phyloP scores from a whole-genome alignment of 2,113 vertebrate species.

The Lagopus muta region DNA sequence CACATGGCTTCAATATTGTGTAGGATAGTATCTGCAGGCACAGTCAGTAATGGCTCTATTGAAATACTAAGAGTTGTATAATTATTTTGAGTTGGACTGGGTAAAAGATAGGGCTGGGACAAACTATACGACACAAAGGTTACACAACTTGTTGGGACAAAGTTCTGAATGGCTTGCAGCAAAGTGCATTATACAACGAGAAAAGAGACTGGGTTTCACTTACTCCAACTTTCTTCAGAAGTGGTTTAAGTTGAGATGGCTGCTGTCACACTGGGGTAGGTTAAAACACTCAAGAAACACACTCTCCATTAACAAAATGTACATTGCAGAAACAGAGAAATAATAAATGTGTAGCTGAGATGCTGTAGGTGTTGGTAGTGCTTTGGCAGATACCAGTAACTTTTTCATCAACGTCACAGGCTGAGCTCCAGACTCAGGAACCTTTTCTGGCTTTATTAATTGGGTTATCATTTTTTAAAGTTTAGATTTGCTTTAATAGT shows the following conservation, averaged over 20 bases:
- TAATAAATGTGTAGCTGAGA: not conserved
- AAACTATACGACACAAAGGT: not conserved
- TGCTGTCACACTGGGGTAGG: not conserved
- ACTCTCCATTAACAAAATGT: not conserved
- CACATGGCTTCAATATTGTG: not conserved
- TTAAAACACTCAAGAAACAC: not conserved
- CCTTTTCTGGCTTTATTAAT: not conserved
- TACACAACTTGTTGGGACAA: not conserved
- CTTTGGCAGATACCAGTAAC: not conserved
- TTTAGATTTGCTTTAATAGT: not conserved
- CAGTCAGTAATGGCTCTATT: accelerated
- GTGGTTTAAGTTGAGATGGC: not conserved
- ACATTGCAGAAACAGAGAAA: not conserved
- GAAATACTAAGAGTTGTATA: not conserved
- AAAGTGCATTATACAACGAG: not conserved
- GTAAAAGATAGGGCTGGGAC: not conserved
- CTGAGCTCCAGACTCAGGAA: not conserved
- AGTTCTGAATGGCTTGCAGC: conserved; percentile 28
- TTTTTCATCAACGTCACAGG: not conserved
- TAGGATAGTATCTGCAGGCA: not conserved
- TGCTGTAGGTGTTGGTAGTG: not conserved
- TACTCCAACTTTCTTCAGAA: not conserved
- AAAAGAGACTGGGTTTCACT: not conserved
- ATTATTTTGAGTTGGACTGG: not conserved
- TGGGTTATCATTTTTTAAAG: not conserved